phyloP scores from a whole-genome alignment of 2,113 vertebrate genomes.

The Solea senegalensis region DNA sequence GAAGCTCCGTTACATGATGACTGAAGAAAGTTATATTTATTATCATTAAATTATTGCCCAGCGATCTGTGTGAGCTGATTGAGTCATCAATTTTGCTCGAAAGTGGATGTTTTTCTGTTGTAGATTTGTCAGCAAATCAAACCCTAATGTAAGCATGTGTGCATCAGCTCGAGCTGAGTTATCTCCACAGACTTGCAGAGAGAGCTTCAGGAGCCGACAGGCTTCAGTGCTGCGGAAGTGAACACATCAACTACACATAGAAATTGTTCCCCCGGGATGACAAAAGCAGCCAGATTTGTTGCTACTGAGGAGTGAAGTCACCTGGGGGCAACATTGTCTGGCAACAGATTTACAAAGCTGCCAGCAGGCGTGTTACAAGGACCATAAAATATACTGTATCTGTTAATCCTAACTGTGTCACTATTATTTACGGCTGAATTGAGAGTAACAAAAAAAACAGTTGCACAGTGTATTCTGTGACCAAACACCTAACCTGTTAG shows the following conservation, averaged over 20 bases:
- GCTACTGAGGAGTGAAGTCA: conserved; percentile 14
- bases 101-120: conserved; percentile 1
- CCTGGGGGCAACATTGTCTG: background rate
- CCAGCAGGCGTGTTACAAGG: conserved; percentile 12
- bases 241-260: conserved; percentile 21
- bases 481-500: background rate
- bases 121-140: conserved; percentile 9
- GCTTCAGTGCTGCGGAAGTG: conserved; percentile 2
- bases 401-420: conserved; percentile 17
- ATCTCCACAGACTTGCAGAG: background rate
- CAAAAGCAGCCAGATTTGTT: conserved; percentile 22
- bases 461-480: background rate
- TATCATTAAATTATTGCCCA: too few species aligned
- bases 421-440: conserved; percentile 23
- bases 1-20: too few species aligned
- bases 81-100: background rate
- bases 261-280: conserved; percentile 10
- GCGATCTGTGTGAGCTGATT: background rate
- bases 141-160: background rate
- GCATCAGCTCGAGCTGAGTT: conserved; percentile 9
- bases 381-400: conserved; percentile 7
- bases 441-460: conserved; percentile 4
- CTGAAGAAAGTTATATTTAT: too few species aligned
- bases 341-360: conserved; percentile 7
- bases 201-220: background rate